Evolutionary conservation across 1,140 invertebrate genomes (phyloP).

Genomic region (Sinonovacula constricta): DNA sequence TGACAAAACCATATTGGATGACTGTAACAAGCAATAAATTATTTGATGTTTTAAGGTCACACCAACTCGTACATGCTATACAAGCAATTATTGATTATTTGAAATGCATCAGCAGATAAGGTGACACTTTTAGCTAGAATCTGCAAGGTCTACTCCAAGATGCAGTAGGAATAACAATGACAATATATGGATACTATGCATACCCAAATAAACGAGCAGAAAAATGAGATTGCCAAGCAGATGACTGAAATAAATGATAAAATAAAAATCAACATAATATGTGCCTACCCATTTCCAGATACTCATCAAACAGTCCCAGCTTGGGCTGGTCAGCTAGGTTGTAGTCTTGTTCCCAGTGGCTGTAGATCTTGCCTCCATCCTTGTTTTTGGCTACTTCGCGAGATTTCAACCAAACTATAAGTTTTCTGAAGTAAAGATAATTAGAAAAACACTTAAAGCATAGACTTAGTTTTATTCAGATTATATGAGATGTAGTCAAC

Average conservation of each 20-base stretch:
- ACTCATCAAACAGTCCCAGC: conserved; percentile 76
- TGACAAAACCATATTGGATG: conserved; percentile 92
- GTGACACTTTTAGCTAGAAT: too few relatives aligned
- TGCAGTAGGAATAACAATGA: too few relatives aligned
- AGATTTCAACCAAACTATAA: conserved; percentile 73
- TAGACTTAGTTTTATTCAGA: too few relatives aligned
- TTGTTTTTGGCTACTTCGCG: conserved; percentile 58
- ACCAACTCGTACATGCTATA: too few relatives aligned
- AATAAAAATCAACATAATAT: not conserved
- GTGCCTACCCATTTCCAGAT: conserved; percentile 77
- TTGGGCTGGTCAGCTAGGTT: conserved; percentile 68
- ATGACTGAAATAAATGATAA: not conserved
- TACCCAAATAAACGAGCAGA: not conserved
- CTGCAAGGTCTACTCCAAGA: too few relatives aligned
- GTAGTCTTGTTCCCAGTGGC: conserved; percentile 76
- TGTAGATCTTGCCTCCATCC: conserved; percentile 58
- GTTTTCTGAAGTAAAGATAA: conserved; percentile 66
- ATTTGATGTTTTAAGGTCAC: not conserved
- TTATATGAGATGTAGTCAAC: too few relatives aligned
- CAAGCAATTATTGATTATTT: too few relatives aligned
- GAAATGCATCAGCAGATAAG: too few relatives aligned
- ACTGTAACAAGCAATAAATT: conserved; percentile 66
- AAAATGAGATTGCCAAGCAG: not conserved
- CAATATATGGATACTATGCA: too few relatives aligned
- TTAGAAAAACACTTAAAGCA: conserved; percentile 33